Evolutionary conservation across 2,113 vertebrate species (phyloP), one percentile per base, ranked within the genome.

Genomic region (Myodes glareolus): DNA sequence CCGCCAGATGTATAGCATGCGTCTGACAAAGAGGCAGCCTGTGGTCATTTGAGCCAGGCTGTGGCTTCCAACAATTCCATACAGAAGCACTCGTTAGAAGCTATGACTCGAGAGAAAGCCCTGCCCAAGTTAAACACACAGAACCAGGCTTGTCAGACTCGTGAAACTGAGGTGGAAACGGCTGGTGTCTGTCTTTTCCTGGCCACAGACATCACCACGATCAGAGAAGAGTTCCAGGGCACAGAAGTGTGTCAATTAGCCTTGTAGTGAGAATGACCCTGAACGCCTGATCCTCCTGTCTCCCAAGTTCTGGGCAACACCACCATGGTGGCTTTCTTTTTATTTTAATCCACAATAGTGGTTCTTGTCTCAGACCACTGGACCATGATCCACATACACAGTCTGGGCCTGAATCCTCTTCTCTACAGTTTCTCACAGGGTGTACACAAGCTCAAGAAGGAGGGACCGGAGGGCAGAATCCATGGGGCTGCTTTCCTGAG

Each of bases 11-110:
- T 47, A 80, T 45, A 88, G 96, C 81, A 58, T n/a, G 29, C 47
- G 45, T 52, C 86, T 96, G 75, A 98, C 92, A 97, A 94, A 97
- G 94, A 92, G 65, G 70, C 89, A 68, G 52, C 68, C 58, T n/a
- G 23, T 5, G 65, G 94, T 95, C 96, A 96, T 85, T 25, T 85
- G 97, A 98, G 94, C 92, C 88, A 3, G 88, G 73, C 92, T 73
- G 94, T 6, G 78, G 95, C 77, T 92, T 97, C 95, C 86, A 91
- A 12, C 88, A 58, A 21, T 21, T 21, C 58, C 19, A 58, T 58
- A 58, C 58, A 21, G 58, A 58, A 58, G 58, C 58, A 58, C 58
- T 58, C 58, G 19, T 58, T 58, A 58, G 58, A 58, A 58, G 58
- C 19, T 5, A 14, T 88, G 11, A 73, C 55, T 55, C 65, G 67